Evolutionary conservation across 2,888 invertebrate genomes (phyloP).

Genomic region (Sisyra nigra): DNA sequence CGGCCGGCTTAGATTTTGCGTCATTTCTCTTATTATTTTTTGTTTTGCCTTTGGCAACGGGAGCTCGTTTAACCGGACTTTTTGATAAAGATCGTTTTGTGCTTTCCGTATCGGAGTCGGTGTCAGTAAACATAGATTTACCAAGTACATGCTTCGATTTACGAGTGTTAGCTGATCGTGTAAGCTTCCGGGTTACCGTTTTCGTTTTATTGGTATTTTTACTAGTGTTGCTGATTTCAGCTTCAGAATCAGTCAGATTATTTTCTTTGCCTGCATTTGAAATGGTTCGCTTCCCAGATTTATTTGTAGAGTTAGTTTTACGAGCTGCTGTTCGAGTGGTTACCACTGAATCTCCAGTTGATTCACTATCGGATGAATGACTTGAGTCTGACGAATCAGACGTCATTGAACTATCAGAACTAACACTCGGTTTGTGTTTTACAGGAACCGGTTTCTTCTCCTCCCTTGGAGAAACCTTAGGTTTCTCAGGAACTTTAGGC

Average conservation of each 20-base stretch:
- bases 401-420: slow-evolving; percentile 28
- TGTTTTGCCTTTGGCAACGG: slow-evolving; percentile 29
- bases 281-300: slow-evolving; percentile 17
- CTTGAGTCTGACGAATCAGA: slow-evolving; percentile 19
- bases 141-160: slow-evolving; percentile 45
- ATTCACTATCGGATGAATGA: slow-evolving; percentile 23
- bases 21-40: slow-evolving; percentile 26
- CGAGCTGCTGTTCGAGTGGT: slow-evolving; percentile 19
- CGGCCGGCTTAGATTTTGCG: slow-evolving; percentile 17
- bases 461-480: slow-evolving; percentile 28
- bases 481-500: slow-evolving; percentile 20
- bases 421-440: slow-evolving; percentile 42
- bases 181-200: slow-evolving; percentile 43
- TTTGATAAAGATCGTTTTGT: slow-evolving; percentile 36
- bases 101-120: slow-evolving; percentile 48
- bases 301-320: slow-evolving; percentile 22
- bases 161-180: slow-evolving; percentile 50
- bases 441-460: slow-evolving; percentile 25
- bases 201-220: slow-evolving; percentile 18
- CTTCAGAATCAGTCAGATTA: slow-evolving; percentile 22
- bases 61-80: slow-evolving; percentile 46
- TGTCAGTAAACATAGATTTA: slow-evolving; percentile 38
- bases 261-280: slow-evolving; percentile 13
- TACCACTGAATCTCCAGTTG: slow-evolving; percentile 20
- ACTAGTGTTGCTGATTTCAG: slow-evolving; percentile 17